phyloP scores from a whole-genome alignment of 2,888 invertebrate species.

The Dione juno region DNA sequence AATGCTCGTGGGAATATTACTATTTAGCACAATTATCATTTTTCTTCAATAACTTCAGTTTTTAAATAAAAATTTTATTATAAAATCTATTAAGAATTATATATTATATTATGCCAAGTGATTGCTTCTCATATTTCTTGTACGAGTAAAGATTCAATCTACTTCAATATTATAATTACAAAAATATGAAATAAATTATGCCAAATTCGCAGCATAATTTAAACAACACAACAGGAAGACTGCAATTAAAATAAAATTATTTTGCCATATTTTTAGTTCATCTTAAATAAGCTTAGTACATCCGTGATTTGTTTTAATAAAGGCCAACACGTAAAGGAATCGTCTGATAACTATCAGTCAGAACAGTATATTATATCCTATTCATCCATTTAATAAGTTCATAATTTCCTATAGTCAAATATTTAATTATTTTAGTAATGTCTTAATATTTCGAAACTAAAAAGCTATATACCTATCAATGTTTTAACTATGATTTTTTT shows the following conservation, averaged over 20 bases:
- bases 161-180: background rate
- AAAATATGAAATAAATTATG: background rate
- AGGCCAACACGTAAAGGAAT: background rate
- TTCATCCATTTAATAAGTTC: too few species aligned
- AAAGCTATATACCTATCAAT: background rate
- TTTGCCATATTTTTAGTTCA: background rate
- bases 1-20: conserved; percentile 45
- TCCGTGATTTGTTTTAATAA: conserved; percentile 1
- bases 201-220: background rate
- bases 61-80: background rate
- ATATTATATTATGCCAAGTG: too few species aligned
- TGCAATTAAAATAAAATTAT: background rate
- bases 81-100: background rate
- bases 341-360: background rate
- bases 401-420: background rate
- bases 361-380: background rate
- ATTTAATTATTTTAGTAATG: background rate
- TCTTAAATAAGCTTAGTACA: background rate
- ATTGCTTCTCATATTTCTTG: too few species aligned
- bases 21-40: conserved; percentile 9
- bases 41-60: background rate
- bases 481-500: too few species aligned
- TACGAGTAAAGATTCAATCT: too few species aligned
- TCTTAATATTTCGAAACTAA: background rate
- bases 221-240: background rate